Conservation (phyloP, 2,113 vertebrate genomes). For the Oreochromis aureus region DNA sequence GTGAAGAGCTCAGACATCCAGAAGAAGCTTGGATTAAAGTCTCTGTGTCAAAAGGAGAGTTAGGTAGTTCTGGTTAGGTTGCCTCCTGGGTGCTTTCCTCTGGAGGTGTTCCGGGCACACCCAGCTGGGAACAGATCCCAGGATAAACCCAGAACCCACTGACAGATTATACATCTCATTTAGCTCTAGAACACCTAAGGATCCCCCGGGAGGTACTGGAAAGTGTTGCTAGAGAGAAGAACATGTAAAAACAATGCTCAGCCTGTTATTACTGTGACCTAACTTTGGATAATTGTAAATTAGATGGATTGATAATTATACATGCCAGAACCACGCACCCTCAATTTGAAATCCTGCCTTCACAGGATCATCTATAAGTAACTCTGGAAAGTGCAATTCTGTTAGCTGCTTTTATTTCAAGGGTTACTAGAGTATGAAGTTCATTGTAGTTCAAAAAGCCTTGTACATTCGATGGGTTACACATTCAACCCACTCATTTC, state of each 20-base stretch:
- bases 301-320: not conserved
- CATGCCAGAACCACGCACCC: not conserved
- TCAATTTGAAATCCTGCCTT: not conserved
- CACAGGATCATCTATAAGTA: not conserved
- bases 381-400: not conserved
- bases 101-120: not conserved
- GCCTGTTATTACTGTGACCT: not conserved
- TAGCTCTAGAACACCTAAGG: not conserved
- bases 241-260: not conserved
- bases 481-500: constrained; percentile 46
- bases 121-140: not conserved
- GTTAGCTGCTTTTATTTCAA: constrained; percentile 5
- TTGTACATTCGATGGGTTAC: constrained; percentile 15
- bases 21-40: not conserved
- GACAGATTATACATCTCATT: not conserved
- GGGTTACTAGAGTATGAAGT: not conserved
- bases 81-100: not conserved
- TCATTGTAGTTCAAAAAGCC: constrained; percentile 20
- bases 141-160: not conserved
- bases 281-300: not conserved
- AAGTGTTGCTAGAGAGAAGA: not conserved
- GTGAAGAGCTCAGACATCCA: not conserved
- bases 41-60: not conserved
- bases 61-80: not conserved
- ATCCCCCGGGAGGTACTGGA: fast-evolving